Base-by-base conservation (phyloP, 1,140 invertebrate genomes). In the Zelostemma sp. region DNA sequence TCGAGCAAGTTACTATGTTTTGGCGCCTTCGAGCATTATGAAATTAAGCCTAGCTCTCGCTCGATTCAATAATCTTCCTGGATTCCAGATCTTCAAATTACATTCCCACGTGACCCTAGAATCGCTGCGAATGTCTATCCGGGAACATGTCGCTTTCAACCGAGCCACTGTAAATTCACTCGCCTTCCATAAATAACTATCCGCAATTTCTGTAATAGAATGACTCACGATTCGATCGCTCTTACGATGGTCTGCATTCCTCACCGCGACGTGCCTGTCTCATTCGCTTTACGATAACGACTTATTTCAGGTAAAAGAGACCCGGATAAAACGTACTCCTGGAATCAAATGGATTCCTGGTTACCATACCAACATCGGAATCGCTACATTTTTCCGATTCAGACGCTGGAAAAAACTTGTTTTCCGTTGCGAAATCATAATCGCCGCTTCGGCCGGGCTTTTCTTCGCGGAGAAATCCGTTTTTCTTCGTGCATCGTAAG, bases 171-270 rank as follows among this genome's bases (percentile, higher is more conserved):
- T 31, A 51, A 57, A 58, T 54, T 53, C 48, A 68, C 54, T 68
- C 50, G 66, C 48, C 60, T 63, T 56, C 62, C 55, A 58, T 69
- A 69, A 63, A 69, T 69, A 69, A 64, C 66, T 55, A 60, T 68
- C 49, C 55, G 47, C 55, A 63, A 68, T 69, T 69, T 69, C 59
- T 64, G 60, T 56, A 55, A 64, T 68, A 68, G 58, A 14, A 49
- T 55, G 28, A 59, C 50, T 69, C 45, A 53, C 55, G 60, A 64
- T 64, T 47, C 61, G 15, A 64, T 60, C 67, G 51, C 61, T 41
- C 40, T 64, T 64, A 49, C 49, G 43, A 49, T 69, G 67, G 63
- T 60, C 56, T 35, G 53, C 18, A 69, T 69, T 69, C 67, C 53
- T 60, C 62, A 51, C 66, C 54, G 45, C 56, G 46, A 60, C 56